These are phyloP conservation scores for Vollenhovia emeryi DNA, from an alignment of 1,140 invertebrate genomes.

Conservation along the genomic window DNA sequence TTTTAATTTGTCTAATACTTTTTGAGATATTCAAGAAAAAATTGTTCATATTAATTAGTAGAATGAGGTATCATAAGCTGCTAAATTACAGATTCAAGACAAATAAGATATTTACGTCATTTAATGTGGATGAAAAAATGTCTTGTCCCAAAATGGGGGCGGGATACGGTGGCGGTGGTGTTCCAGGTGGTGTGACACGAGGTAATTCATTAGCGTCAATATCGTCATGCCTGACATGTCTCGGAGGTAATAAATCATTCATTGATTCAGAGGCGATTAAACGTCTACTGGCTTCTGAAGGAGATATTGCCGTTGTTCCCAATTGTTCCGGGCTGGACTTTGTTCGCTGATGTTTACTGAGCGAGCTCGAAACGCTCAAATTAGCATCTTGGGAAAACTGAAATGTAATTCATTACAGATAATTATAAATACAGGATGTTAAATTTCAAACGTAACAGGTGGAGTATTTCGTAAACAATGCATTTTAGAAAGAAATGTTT, in stretches of 20 bases:
- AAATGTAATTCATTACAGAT: constrained; percentile 55
- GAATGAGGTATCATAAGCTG: too few species aligned
- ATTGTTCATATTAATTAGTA: too few species aligned
- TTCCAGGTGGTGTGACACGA: constrained; percentile 91
- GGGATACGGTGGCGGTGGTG: constrained; percentile 94
- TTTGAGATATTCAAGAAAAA: too few species aligned
- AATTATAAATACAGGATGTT: constrained; percentile 28
- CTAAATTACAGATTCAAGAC: neutral
- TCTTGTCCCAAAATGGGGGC: constrained; percentile 80
- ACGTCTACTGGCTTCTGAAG: constrained; percentile 84
- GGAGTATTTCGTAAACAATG: too few species aligned
- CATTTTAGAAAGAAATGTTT: too few species aligned
- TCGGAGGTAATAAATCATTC: constrained; percentile 85
- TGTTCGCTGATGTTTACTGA: constrained; percentile 88
- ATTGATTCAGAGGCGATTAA: constrained; percentile 88
- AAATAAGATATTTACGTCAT: constrained; percentile 77
- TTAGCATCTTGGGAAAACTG: constrained; percentile 82
- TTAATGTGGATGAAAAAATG: constrained; percentile 77
- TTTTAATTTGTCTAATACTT: too few species aligned
- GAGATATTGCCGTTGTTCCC: constrained; percentile 83
- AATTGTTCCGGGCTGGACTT: constrained; percentile 90
- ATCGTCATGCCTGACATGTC: constrained; percentile 76
- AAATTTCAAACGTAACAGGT: too few species aligned
- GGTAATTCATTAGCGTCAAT: constrained; percentile 77
- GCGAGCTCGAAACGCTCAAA: constrained; percentile 76